Evolutionary conservation across 1,140 invertebrate species (phyloP), one percentile per base, ranked within the genome.

Genomic region (Telenomus remus): DNA sequence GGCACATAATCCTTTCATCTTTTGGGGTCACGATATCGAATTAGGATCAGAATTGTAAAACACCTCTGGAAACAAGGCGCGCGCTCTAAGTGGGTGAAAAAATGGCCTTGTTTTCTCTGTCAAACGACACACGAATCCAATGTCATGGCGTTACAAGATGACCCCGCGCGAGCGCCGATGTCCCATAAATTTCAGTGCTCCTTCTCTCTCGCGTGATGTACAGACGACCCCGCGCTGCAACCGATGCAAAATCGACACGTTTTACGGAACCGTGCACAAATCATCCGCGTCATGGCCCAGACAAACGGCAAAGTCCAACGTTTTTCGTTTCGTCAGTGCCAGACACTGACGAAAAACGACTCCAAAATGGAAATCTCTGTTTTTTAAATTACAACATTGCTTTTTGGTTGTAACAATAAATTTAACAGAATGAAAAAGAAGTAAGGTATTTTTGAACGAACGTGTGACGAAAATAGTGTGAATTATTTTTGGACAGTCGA

Each of bases 241-340:
- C 61, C 71, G 61, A 81, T 82, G 79, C 76, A 81, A 81, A 82
- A 82, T 82, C 81, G 79, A 81, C 81, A 81, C 81, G 79, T 80
- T 80, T 81, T 75, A 54, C 59, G 66, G 48, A 73, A 71, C 63
- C 46, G 44, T 33, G 48, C 74, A 77, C 80, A 80, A 82, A 82
- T 82, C 79, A 80, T 69, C 69, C 70, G 65, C 71, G 75, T 76
- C 73, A 64, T 42, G 35, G 35, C 12, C 34, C 43, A 64, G 61
- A 78, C 75, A 79, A 79, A 79, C 81, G 79, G 74, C 79, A 76
- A 81, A 56, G 78, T 79, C 76, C 76, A 80, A 27, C n/a, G 6
- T 27, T 27, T 80, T 78, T 76, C 71, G 68, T 77, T 59, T 66
- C 69, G 12, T 51, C 50, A 43, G 44, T 39, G 46, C 51, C 74